Conservation (phyloP, 2,113 vertebrate genomes). For the Pleuronectes platessa region DNA sequence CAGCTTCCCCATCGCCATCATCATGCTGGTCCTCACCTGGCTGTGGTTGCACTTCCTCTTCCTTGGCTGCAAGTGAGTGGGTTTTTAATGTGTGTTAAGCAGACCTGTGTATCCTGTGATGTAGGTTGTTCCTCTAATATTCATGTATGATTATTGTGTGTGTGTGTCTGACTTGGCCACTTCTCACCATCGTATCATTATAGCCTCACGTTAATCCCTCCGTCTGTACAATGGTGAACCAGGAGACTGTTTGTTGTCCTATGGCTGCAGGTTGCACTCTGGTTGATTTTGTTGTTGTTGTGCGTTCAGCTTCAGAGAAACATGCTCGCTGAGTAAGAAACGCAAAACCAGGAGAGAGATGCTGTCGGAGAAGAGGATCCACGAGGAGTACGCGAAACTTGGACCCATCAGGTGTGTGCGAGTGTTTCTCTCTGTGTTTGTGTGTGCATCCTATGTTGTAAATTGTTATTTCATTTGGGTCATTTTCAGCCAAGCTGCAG, state of each 20-base stretch:
- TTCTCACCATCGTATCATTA: slow-evolving; percentile 45
- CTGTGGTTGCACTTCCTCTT: slow-evolving; percentile 98
- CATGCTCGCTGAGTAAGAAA: slow-evolving; percentile 97
- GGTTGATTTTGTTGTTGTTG: background rate
- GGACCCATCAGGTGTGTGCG: slow-evolving; percentile 88
- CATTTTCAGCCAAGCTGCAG: too few species aligned
- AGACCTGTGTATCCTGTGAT: background rate
- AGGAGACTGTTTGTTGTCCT: background rate
- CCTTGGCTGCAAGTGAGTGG: slow-evolving; percentile 97
- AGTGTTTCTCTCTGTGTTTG: background rate
- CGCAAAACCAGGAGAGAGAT: slow-evolving; percentile 94
- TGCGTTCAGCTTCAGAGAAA: slow-evolving; percentile 91
- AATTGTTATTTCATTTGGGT: too few species aligned
- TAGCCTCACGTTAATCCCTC: slow-evolving; percentile 37
- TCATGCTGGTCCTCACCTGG: slow-evolving; percentile 97
- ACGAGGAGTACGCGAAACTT: slow-evolving; percentile 94
- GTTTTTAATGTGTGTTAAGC: background rate
- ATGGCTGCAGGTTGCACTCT: too few species aligned
- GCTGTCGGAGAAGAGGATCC: slow-evolving; percentile 93
- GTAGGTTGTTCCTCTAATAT: too few species aligned
- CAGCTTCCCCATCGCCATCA: slow-evolving; percentile 94
- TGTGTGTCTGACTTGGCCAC: background rate
- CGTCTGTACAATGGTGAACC: background rate
- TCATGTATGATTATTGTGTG: background rate
- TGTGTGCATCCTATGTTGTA: too few species aligned